Percentiles rank a stretch among this genome's conserved stretches.
These are phyloP conservation scores for Anseranas semipalmata DNA, from an alignment of 2,113 vertebrate genomes.

Conservation along the genomic window DNA sequence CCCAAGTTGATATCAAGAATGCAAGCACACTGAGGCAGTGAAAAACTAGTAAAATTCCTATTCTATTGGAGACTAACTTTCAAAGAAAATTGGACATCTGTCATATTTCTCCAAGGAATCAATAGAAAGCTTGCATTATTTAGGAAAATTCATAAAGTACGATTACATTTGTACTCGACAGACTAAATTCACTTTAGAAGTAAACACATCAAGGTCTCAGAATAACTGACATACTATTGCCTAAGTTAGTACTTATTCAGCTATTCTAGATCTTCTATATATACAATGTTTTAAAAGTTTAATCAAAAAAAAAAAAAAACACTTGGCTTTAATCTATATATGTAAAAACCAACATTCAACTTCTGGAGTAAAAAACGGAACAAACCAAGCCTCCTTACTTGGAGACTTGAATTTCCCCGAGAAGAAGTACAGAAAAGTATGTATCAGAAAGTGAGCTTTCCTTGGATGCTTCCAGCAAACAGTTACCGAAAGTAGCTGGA, in stretches of 20 bases:
- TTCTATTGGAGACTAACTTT: background rate
- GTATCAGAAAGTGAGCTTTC: background rate
- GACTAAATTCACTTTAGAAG: background rate
- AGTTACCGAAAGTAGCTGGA: background rate
- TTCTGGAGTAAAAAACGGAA: background rate
- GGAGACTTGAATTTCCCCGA: background rate
- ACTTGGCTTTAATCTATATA: background rate
- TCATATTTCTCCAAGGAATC: background rate
- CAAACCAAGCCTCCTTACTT: background rate
- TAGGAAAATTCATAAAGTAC: background rate
- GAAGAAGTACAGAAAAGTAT: background rate
- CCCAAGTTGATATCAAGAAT: background rate
- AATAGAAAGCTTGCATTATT: background rate
- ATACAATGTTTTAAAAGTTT: background rate
- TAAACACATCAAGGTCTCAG: background rate
- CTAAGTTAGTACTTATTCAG: background rate
- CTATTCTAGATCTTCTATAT: background rate
- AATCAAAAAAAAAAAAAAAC: background rate
- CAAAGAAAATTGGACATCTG: background rate
- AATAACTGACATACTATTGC: background rate
- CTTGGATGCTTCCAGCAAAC: background rate
- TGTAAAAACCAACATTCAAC: background rate
- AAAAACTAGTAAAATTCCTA: background rate
- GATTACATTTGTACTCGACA: background rate
- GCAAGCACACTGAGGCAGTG: background rate